Evolutionary conservation across 2,113 vertebrate genomes (phyloP).

Genomic region (Megatriorchis doriae): DNA sequence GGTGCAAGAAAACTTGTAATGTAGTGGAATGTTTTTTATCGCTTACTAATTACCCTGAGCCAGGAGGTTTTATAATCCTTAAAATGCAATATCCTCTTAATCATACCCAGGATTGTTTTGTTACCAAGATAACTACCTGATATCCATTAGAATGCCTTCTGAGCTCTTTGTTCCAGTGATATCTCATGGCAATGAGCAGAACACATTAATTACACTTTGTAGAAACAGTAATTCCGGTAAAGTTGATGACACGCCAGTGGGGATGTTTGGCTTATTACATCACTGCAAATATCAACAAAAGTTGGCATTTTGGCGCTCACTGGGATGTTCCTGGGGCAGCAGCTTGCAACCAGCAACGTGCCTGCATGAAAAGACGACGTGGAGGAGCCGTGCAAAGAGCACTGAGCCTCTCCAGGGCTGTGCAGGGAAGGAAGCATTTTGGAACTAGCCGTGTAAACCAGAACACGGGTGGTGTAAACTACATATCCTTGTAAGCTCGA

Average conservation of each 20-base stretch:
- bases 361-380: not conserved
- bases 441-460: not conserved
- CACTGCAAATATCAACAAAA: not conserved
- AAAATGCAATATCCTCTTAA: not conserved
- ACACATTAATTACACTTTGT: not conserved
- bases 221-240: not conserved
- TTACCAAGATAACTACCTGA: not conserved
- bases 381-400: not conserved
- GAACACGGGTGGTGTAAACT: not conserved
- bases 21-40: not conserved
- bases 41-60: not conserved
- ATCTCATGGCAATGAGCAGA: not conserved
- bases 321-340: not conserved
- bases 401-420: rapidly evolving
- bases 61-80: not conserved
- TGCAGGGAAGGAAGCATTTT: not conserved
- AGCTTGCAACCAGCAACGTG: rapidly evolving
- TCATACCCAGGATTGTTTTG: not conserved
- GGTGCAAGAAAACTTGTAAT: not conserved
- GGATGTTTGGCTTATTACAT: constrained; percentile 27
- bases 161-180: not conserved
- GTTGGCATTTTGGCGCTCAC: not conserved
- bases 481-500: rapidly evolving
- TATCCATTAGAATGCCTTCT: not conserved
- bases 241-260: not conserved